Percentiles rank a stretch among this genome's conserved stretches.
These are phyloP conservation scores for Drosophila melanica DNA, from an alignment of 1,140 invertebrate genomes.

Conservation along the genomic window DNA sequence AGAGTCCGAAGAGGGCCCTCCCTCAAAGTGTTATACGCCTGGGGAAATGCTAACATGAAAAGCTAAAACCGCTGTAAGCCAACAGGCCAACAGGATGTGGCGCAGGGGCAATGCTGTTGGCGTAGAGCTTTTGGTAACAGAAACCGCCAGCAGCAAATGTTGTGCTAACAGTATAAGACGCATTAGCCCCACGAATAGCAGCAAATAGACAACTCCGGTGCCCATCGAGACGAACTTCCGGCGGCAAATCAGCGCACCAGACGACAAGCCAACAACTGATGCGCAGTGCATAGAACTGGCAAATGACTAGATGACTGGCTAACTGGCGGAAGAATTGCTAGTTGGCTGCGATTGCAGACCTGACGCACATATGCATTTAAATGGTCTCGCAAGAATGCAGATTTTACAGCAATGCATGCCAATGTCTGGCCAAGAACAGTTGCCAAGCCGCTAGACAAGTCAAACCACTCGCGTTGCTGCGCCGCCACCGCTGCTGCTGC, in stretches of 20 bases:
- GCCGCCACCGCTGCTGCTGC: neutral
- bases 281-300: slow-evolving; percentile 47
- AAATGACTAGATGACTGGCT: slow-evolving; percentile 22
- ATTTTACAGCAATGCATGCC: slow-evolving; percentile 71
- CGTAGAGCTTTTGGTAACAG: slow-evolving; percentile 41
- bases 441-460: slow-evolving; percentile 58
- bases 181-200: slow-evolving; percentile 14
- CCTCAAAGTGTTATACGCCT: slow-evolving; percentile 63
- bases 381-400: slow-evolving; percentile 74
- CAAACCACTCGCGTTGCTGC: slow-evolving; percentile 53
- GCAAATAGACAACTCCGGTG: slow-evolving; percentile 25
- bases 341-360: slow-evolving; percentile 28
- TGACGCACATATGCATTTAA: slow-evolving; percentile 59
- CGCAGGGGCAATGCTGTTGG: slow-evolving; percentile 55
- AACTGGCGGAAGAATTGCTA: slow-evolving; percentile 25
- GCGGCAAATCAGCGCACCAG: slow-evolving; percentile 81
- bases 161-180: slow-evolving; percentile 48
- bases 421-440: slow-evolving; percentile 54
- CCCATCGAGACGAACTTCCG: slow-evolving; percentile 58
- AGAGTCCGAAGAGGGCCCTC: slow-evolving; percentile 14
- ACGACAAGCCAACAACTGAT: slow-evolving; percentile 54
- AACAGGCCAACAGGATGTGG: slow-evolving; percentile 42
- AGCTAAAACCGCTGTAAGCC: slow-evolving; percentile 46
- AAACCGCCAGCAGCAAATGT: neutral
- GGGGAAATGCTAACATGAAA: slow-evolving; percentile 63